phyloP scores from a whole-genome alignment of 2,797 vertebrate genomes.

The Hephaestus fuliginosus region DNA sequence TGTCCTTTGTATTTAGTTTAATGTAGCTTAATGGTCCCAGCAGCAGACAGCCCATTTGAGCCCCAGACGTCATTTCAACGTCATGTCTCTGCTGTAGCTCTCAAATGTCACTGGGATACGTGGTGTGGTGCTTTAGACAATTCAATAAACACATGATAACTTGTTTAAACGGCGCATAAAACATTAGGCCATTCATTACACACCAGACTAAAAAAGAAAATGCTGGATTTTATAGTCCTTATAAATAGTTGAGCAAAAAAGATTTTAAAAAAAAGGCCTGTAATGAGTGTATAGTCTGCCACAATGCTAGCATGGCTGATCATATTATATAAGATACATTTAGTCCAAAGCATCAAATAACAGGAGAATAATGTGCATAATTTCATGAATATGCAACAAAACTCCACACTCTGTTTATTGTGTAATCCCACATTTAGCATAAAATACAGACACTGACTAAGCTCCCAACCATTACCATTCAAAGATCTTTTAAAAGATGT shows the following conservation, averaged over 20 bases:
- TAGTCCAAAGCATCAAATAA: too few species aligned
- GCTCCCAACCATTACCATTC: neutral
- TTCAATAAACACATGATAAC: neutral
- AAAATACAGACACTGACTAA: neutral
- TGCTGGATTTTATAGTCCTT: neutral
- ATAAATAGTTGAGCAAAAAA: neutral
- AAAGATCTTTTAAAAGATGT: too few species aligned
- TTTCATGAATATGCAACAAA: too few species aligned
- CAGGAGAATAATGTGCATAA: too few species aligned
- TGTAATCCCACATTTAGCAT: neutral
- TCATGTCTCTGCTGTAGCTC: slow-evolving; percentile 16
- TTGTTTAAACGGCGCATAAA: neutral
- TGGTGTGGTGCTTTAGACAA: neutral
- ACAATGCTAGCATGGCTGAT: neutral
- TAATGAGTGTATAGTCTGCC: neutral
- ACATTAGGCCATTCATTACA: neutral
- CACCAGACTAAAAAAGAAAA: neutral
- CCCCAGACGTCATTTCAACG: neutral
- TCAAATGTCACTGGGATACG: neutral
- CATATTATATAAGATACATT: neutral
- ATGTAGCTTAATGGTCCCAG: slow-evolving; percentile 48
- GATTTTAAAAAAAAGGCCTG: too few species aligned
- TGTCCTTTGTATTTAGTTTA: slow-evolving; percentile 34
- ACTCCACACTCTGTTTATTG: neutral
- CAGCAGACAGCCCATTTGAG: slow-evolving; percentile 33